These are phyloP conservation scores for Dunckerocampus dactyliophorus DNA, from an alignment of 2,113 vertebrate genomes.

Conservation along the genomic window DNA sequence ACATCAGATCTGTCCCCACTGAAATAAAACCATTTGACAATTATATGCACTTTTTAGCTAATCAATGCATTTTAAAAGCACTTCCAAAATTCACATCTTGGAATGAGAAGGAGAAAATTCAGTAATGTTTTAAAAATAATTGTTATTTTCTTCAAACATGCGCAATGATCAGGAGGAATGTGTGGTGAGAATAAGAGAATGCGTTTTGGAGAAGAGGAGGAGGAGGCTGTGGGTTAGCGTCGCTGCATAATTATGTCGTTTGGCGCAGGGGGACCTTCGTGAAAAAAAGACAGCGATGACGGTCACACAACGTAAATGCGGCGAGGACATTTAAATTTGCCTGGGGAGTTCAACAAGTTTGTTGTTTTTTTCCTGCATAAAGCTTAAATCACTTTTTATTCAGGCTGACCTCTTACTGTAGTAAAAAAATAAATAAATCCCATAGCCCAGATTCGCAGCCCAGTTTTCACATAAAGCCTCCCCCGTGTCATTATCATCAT, in stretches of 20 bases:
- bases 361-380: not conserved
- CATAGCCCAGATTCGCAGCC: conserved; percentile 21
- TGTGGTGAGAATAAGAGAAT: conserved; percentile 17
- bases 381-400: not conserved
- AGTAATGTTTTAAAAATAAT: not conserved
- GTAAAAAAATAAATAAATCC: not conserved
- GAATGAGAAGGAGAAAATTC: too few relatives aligned
- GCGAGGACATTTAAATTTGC: conserved; percentile 17
- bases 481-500: conserved; percentile 8
- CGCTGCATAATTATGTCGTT: conserved; percentile 16
- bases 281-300: conserved; percentile 1
- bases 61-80: too few relatives aligned
- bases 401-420: not conserved
- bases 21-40: too few relatives aligned
- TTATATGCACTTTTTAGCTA: too few relatives aligned
- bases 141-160: not conserved
- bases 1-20: too few relatives aligned
- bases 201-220: conserved; percentile 12
- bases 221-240: not conserved
- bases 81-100: too few relatives aligned
- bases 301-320: conserved; percentile 4
- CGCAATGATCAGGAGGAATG: not conserved
- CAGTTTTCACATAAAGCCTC: conserved; percentile 20
- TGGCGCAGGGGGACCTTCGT: conserved; percentile 8
- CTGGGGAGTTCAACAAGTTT: conserved; percentile 11